These are phyloP conservation scores for Ascidia mentula DNA, from an alignment of 23 tunicate species.

Conservation along the genomic window DNA sequence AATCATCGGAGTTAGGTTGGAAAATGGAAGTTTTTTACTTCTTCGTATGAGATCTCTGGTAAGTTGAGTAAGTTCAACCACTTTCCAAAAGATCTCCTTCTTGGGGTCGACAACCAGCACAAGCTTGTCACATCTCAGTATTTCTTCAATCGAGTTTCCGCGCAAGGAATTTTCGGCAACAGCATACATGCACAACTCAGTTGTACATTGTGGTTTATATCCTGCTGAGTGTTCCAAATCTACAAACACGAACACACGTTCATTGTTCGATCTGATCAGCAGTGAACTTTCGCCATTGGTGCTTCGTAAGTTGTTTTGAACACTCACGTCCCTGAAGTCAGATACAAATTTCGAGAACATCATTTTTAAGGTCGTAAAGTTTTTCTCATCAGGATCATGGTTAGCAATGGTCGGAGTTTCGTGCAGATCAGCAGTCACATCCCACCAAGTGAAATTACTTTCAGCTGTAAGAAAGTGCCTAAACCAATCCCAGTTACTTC, in stretches of 20 bases:
- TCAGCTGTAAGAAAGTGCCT: not conserved
- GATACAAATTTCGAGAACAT: not conserved
- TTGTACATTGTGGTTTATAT: not conserved
- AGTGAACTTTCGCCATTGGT: not conserved
- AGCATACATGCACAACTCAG: not conserved
- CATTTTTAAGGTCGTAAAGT: not conserved
- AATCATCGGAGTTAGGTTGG: not conserved
- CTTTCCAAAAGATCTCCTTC: conserved; percentile 1
- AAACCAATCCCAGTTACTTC: not conserved
- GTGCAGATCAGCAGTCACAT: not conserved
- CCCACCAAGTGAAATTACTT: not conserved
- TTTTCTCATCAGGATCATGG: not conserved
- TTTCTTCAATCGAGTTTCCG: not conserved
- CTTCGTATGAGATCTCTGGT: not conserved
- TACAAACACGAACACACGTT: not conserved
- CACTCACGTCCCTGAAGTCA: not conserved
- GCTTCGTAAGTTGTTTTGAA: not conserved
- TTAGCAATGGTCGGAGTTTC: not conserved
- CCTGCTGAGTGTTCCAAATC: not conserved
- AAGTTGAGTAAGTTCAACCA: not conserved
- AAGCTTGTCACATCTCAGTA: not conserved
- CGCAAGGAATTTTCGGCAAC: not conserved
- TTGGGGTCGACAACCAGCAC: not conserved
- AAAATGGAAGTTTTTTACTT: not conserved
- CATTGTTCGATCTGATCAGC: not conserved